phyloP scores from a whole-genome alignment of 92 coral and sea anemone species.

The Zoanthus sansibaricus region DNA sequence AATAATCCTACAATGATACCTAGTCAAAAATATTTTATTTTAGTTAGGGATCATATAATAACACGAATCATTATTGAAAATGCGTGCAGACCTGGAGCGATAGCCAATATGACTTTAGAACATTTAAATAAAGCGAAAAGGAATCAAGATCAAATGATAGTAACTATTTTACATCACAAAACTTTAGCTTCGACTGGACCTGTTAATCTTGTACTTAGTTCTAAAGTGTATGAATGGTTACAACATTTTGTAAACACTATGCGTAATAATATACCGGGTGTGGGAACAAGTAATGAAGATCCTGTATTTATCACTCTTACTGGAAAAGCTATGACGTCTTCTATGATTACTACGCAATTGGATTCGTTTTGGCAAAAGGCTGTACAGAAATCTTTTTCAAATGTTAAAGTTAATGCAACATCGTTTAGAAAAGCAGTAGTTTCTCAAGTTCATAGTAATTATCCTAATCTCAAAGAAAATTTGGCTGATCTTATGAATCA shows the following conservation, averaged over 20 bases:
- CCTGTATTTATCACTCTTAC: not conserved
- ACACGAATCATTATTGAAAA: constrained; percentile 47
- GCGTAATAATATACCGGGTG: constrained; percentile 5
- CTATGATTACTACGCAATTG: not conserved
- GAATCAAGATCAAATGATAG: constrained; percentile 55
- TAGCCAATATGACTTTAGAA: constrained; percentile 64
- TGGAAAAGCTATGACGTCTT: not conserved
- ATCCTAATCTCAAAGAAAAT: not conserved
- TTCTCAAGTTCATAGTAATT: not conserved
- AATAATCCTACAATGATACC: not conserved
- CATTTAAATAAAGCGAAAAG: constrained; percentile 47
- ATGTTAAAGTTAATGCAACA: not conserved
- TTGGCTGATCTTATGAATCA: not conserved
- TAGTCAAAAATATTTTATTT: constrained; percentile 28
- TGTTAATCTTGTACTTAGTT: constrained; percentile 46
- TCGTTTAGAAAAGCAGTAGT: constrained; percentile 21
- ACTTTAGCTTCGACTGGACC: constrained; percentile 52
- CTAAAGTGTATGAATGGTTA: constrained; percentile 46
- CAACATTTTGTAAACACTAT: constrained; percentile 20
- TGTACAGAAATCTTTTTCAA: not conserved
- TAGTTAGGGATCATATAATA: constrained; percentile 51
- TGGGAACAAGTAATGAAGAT: not conserved
- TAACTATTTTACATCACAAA: constrained; percentile 55
- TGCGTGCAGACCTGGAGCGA: constrained; percentile 45
- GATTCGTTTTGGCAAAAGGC: not conserved